Percentiles rank a stretch among this genome's conserved stretches.
Evolutionary conservation across 1,140 invertebrate species (phyloP).

Genomic region (Trypoxylus dichotomus): DNA sequence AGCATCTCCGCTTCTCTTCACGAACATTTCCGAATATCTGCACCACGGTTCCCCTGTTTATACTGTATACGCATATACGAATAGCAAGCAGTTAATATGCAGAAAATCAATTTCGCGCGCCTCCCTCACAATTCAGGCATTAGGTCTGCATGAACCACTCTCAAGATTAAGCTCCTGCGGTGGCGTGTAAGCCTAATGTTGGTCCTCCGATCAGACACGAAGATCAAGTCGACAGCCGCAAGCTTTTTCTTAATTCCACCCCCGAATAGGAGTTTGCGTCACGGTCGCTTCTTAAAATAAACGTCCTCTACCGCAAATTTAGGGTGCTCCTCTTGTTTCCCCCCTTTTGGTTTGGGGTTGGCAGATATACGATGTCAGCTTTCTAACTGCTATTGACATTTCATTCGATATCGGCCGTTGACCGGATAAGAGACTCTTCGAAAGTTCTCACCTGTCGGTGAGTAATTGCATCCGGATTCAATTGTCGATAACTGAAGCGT

Average conservation of each 20-base stretch:
- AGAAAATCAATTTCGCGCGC: neutral
- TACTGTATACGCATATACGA: too few relatives aligned
- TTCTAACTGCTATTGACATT: conserved; percentile 15
- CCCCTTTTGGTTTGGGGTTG: neutral
- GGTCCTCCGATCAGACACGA: neutral
- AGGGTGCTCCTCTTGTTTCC: neutral
- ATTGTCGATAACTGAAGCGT: neutral
- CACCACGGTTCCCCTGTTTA: too few relatives aligned
- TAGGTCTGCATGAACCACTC: neutral
- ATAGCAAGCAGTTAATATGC: neutral
- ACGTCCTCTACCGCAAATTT: neutral
- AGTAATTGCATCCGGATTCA: neutral
- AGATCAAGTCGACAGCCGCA: neutral
- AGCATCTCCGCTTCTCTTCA: too few relatives aligned
- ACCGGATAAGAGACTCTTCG: neutral
- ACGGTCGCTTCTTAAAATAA: neutral
- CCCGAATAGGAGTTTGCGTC: neutral
- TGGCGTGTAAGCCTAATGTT: neutral
- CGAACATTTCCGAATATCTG: too few relatives aligned
- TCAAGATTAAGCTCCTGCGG: neutral
- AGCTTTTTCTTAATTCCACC: neutral
- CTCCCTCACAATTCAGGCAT: neutral
- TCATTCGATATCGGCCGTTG: neutral
- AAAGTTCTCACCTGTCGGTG: neutral
- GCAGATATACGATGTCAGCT: conserved; percentile 5